A percentile compares a stretch with the other conserved stretches of the same genome.
Evolutionary conservation across 23 tunicate species (phyloP).

Genomic region (Pegea sp.): DNA sequence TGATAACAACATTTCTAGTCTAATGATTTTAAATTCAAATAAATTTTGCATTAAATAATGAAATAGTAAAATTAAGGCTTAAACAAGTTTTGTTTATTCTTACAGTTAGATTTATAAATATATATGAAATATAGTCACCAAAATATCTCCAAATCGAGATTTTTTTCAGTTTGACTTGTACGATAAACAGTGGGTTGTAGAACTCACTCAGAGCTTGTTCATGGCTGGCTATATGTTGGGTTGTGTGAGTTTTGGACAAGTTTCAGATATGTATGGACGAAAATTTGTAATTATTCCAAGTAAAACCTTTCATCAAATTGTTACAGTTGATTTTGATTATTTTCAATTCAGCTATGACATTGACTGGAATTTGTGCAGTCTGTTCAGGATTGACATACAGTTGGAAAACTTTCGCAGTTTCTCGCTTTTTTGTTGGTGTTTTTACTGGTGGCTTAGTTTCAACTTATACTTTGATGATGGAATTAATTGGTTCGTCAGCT

Average conservation of each 20-base stretch:
- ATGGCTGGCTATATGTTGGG: conserved; percentile 64
- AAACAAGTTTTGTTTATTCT: no score
- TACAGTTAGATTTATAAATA: no score
- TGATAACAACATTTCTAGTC: no score
- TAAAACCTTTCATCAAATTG: conserved; percentile 1
- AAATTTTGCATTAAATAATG: no score
- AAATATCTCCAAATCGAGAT: no score
- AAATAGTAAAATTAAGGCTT: no score
- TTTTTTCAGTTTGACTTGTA: conserved; percentile 1
- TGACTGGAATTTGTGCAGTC: conserved; percentile 8
- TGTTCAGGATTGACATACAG: conserved; percentile 27
- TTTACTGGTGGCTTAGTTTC: conserved; percentile 35
- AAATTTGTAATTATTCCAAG: conserved; percentile 11
- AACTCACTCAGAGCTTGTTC: conserved; percentile 25
- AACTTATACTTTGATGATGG: conserved; percentile 20
- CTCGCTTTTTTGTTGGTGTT: conserved; percentile 32
- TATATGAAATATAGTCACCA: no score
- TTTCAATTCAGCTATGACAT: conserved; percentile 1
- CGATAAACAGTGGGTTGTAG: conserved; percentile 21
- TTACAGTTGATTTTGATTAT: neutral
- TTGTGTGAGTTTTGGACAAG: conserved; percentile 36
- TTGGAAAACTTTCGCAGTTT: conserved; percentile 67
- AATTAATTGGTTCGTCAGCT: conserved; percentile 14
- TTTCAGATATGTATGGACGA: conserved; percentile 50
- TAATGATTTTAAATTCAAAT: no score